Base-by-base conservation (phyloP, 64 coral and sea anemone species). In the Stichodactyla helianthus region DNA sequence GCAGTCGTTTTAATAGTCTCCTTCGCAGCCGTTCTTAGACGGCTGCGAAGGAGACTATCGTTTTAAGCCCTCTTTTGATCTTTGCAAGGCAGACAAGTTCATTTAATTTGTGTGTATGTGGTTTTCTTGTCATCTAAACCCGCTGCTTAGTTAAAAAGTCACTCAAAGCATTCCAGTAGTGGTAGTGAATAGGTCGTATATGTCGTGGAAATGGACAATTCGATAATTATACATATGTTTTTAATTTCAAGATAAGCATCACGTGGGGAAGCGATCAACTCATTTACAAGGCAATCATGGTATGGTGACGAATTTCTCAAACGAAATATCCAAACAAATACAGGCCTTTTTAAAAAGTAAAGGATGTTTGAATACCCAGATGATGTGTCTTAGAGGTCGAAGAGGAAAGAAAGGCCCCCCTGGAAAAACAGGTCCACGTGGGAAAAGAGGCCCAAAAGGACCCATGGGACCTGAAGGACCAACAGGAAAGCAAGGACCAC, bases 361-460 rank as follows among this genome's bases (percentile, higher is more conserved):
- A 50, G 71, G 80, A 31, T 92, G 90, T 55, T 55, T 55, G 10
- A 82, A 82, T 6, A 70, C 80, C 17, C 51, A 87, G 35, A 92
- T 61, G 64, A 79, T 82, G 61, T 89, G 92, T 54, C 55, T 80
- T 5, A 74, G 58, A 71, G 78, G 92, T 22, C 84, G 55, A 11
- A 85, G 79, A 20, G 92, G 92, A 58, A 83, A 50, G 50, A 80
- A 77, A 18, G 74, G 91, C 53, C 51, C 44, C 10, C 44, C 53
- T 55, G 89, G 89, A 15, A 53, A 50, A 31, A 20, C 54, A 12
- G 91, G 90, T 13, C 82, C 79, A 0, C 26, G 61, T 8, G 90
- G 87, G 16, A 53, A 28, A 22, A 84, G 59, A 17, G 92, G 92
- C 2, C 23, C 83, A 57, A 53, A 85, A 5, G 87, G 91, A n/a